A percentile compares a stretch with the other conserved stretches of the same genome.
These are phyloP conservation scores for Cryptocheilus praepositus DNA, from an alignment of 2,888 invertebrate genomes.

Conservation along the genomic window DNA sequence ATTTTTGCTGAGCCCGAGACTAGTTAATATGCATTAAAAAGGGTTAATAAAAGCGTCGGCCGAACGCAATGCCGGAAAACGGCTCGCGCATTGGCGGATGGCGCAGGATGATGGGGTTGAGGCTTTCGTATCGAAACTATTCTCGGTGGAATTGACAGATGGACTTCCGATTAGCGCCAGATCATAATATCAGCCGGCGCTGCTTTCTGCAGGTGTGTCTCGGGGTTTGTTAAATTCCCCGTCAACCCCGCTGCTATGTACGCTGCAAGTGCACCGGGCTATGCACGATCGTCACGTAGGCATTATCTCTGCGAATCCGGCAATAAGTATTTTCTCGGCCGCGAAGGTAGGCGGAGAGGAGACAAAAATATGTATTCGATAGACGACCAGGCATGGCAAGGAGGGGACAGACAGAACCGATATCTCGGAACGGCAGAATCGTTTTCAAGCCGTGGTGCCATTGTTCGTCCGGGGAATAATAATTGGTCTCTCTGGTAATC, in stretches of 20 bases:
- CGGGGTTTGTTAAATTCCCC: neutral
- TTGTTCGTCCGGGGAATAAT: conserved; percentile 59
- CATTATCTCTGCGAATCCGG: conserved; percentile 32
- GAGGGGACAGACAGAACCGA: conserved; percentile 29
- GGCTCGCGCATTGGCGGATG: conserved; percentile 1
- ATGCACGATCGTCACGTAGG: neutral
- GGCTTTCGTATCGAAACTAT: conserved; percentile 5
- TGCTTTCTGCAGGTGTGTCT: too few relatives aligned
- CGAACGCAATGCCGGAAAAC: conserved; percentile 54
- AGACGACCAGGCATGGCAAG: conserved; percentile 18
- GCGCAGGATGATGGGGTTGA: neutral
- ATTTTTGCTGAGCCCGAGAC: conserved; percentile 71
- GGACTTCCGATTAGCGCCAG: neutral
- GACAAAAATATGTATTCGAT: conserved; percentile 12
- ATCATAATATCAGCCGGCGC: too few relatives aligned
- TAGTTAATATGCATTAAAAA: conserved; percentile 73
- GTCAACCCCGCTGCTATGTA: neutral
- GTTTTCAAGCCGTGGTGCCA: conserved; percentile 38
- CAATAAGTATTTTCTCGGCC: conserved; percentile 28
- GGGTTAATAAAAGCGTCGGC: conserved; percentile 68
- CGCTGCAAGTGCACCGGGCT: neutral
- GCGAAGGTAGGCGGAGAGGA: conserved; percentile 27
- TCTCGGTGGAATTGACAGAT: conserved; percentile 6
- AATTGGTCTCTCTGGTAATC: conserved; percentile 61
- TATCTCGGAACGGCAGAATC: conserved; percentile 28